These are phyloP conservation scores for Sinotaia quadrata DNA, from an alignment of 2,888 invertebrate genomes.

Conservation along the genomic window DNA sequence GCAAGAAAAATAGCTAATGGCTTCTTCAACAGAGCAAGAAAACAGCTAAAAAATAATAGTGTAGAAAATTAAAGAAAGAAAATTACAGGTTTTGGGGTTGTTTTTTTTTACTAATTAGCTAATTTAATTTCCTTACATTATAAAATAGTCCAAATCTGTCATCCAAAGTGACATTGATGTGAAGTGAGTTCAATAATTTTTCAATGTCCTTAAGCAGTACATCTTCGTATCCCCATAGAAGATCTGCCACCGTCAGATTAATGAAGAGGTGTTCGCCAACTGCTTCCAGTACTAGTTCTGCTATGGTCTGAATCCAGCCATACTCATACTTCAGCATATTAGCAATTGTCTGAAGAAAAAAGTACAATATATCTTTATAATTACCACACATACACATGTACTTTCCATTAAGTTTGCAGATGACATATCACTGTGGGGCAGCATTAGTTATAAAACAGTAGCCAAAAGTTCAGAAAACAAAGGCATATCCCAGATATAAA, in stretches of 20 bases:
- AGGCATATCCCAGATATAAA: too few relatives aligned
- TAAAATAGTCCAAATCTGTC: conserved; percentile 93
- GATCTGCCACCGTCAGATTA: conserved; percentile 46
- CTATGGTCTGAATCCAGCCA: conserved; percentile 38
- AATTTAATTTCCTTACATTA: conserved; percentile 75
- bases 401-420: too few relatives aligned
- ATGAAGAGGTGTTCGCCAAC: conserved; percentile 73
- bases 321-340: conserved; percentile 49
- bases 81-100: too few relatives aligned
- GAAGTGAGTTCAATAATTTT: conserved; percentile 28
- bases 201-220: conserved; percentile 45
- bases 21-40: too few relatives aligned
- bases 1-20: too few relatives aligned
- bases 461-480: too few relatives aligned
- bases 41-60: too few relatives aligned
- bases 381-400: too few relatives aligned
- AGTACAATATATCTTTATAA: too few relatives aligned
- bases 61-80: too few relatives aligned
- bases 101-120: background rate
- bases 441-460: too few relatives aligned
- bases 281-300: conserved; percentile 38
- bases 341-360: conserved; percentile 46
- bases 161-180: conserved; percentile 38
- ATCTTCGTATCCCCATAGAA: conserved; percentile 65
- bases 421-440: too few relatives aligned